A percentile compares a stretch with the other conserved stretches of the same genome.
Evolutionary conservation across 2,113 vertebrate species (phyloP).

Genomic region (Quiscalus mexicanus): DNA sequence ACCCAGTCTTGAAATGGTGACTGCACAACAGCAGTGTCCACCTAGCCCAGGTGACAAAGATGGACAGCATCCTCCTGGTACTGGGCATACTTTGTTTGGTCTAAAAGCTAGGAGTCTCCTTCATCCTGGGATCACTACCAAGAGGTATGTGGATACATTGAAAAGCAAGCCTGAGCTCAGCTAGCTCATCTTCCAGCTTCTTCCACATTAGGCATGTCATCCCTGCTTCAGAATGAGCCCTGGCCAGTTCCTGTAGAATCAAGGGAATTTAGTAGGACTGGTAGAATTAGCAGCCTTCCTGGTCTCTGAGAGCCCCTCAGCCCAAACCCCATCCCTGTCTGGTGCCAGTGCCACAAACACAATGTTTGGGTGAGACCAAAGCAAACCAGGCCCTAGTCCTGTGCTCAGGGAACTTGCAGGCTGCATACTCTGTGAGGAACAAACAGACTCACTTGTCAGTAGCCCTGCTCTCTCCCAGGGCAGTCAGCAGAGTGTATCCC

Average conservation of each 20-base stretch:
- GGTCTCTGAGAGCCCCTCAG: not conserved
- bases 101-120: not conserved
- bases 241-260: not conserved
- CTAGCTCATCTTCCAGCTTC: not conserved
- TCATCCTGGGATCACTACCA: not conserved
- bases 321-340: fast-evolving
- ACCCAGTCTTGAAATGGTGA: not conserved
- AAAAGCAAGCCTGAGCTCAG: not conserved
- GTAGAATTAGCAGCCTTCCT: not conserved
- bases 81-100: not conserved
- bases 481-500: not conserved
- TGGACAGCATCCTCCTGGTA: not conserved
- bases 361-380: not conserved
- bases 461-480: not conserved
- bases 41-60: not conserved
- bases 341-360: not conserved
- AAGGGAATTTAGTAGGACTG: not conserved
- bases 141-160: not conserved
- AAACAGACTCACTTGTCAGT: not conserved
- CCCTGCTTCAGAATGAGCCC: not conserved
- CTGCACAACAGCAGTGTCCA: not conserved
- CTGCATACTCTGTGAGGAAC: not conserved
- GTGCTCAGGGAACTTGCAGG: not conserved
- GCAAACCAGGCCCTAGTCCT: not conserved
- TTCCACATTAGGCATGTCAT: not conserved